phyloP scores from a whole-genome alignment of 2,113 vertebrate genomes.

The Cyanoliseus patagonus region DNA sequence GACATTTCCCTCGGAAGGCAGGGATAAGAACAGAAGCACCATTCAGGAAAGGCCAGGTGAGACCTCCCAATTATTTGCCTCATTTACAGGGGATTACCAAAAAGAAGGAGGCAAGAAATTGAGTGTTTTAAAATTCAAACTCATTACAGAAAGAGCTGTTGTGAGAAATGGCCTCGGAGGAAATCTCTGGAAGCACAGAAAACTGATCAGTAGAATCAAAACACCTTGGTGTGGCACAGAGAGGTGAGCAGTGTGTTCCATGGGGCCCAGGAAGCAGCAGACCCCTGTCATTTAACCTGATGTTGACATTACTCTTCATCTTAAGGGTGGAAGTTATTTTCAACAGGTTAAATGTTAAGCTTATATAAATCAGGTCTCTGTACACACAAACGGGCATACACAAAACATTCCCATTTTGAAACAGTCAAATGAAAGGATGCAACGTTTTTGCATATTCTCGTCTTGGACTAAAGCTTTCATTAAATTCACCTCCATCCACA shows the following conservation, averaged over 20 bases:
- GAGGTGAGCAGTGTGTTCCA: not conserved
- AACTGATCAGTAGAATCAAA: slow-evolving; percentile 7
- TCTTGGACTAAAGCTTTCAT: not conserved
- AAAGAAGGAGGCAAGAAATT: not conserved
- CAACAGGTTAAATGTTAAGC: not conserved
- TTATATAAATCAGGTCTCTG: not conserved
- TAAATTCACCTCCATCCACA: not conserved
- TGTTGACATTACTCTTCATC: not conserved
- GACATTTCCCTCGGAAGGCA: not conserved
- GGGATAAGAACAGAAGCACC: not conserved
- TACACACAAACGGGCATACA: rapidly evolving
- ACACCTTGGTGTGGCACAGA: not conserved
- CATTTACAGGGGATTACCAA: slow-evolving; percentile 30
- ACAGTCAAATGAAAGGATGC: not conserved
- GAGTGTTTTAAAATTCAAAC: slow-evolving; percentile 9
- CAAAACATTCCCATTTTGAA: not conserved
- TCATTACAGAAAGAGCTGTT: slow-evolving; percentile 23
- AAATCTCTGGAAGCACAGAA: not conserved
- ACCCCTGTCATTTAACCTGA: not conserved
- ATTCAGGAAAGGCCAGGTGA: not conserved
- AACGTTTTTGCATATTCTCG: not conserved
- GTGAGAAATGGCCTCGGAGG: not conserved
- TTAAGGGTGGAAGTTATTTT: not conserved
- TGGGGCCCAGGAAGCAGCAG: not conserved
- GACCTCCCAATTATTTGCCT: not conserved